Conservation (phyloP, 2,888 invertebrate species). For the Seira musarum region DNA sequence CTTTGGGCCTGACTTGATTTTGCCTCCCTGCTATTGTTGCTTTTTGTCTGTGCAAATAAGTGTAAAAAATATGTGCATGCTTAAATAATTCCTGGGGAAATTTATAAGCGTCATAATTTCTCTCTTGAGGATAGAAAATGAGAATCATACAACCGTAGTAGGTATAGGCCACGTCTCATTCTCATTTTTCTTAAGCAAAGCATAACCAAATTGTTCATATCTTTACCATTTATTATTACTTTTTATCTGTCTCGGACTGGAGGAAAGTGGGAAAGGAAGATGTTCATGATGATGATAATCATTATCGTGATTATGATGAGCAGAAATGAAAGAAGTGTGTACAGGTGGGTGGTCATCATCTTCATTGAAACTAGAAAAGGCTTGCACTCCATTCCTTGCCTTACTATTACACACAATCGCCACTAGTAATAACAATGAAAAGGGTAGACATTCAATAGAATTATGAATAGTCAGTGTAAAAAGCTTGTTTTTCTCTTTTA, state of each 20-base stretch:
- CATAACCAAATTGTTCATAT: too few species aligned
- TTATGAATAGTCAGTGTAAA: background rate
- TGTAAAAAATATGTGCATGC: background rate
- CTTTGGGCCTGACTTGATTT: too few species aligned
- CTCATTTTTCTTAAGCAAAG: too few species aligned
- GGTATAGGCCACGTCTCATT: too few species aligned
- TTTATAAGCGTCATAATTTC: background rate
- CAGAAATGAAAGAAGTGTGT: constrained; percentile 6
- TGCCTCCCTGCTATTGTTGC: too few species aligned
- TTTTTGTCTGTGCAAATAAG: background rate
- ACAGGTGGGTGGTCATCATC: constrained; percentile 59
- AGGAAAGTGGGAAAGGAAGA: background rate
- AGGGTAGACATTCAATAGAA: background rate
- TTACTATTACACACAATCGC: background rate
- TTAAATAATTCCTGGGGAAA: background rate
- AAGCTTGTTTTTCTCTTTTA: background rate
- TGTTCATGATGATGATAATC: background rate
- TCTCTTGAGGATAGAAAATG: background rate
- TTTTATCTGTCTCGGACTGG: too few species aligned
- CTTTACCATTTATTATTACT: too few species aligned
- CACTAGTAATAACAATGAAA: background rate
- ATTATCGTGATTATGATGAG: background rate
- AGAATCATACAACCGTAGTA: background rate
- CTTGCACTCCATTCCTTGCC: background rate
- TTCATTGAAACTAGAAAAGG: constrained; percentile 45